Base-by-base conservation (phyloP, 2,888 invertebrate genomes). In the Hirtodrosophila histrioides region DNA sequence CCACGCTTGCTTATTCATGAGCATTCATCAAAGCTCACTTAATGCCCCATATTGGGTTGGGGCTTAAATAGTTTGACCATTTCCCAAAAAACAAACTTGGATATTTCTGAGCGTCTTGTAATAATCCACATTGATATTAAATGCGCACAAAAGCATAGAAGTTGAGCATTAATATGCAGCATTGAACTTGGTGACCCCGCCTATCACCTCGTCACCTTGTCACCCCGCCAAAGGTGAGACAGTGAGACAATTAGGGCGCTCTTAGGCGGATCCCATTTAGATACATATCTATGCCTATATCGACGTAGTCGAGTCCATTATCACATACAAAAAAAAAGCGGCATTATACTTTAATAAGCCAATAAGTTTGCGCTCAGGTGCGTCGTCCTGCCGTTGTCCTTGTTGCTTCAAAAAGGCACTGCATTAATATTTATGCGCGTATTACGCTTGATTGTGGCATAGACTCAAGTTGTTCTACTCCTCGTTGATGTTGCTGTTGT, bases 341-440 rank as follows among this genome's bases (percentile, higher is more conserved):
- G 63, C 78, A 81, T 88, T 83, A 86, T 81, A 69, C 73, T 85
- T 88, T 88, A 88, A 88, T 86, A 88, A 87, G 86, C 77, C 75
- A 85, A 86, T 88, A 88, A 87, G 88, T 88, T 83, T 83, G 78
- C 80, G 75, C 63, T 54, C 69, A 77, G 88, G 79, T 79, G 78
- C 55, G 31, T 31, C 9, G 9, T 4, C 44, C 39, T 31, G 27
- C 12, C 17, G n/a, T 27, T n/a, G 56, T 24, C 44, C 40, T 51
- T 40, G 56, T 43, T 57, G 33, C 49, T 55, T 67, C 37, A 44
- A 54, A 54, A 44, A 39, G 64, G 57, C 75, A 80, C 57, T 86
- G 76, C 86, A 84, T 84, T 84, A 86, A 84, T 84, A 84, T 84
- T 84, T 84, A 86, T 84, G 75, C 51, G 62, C 57, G 50, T 65